Conservation (phyloP, 2,888 invertebrate species). For the Oscheius sp. region DNA sequence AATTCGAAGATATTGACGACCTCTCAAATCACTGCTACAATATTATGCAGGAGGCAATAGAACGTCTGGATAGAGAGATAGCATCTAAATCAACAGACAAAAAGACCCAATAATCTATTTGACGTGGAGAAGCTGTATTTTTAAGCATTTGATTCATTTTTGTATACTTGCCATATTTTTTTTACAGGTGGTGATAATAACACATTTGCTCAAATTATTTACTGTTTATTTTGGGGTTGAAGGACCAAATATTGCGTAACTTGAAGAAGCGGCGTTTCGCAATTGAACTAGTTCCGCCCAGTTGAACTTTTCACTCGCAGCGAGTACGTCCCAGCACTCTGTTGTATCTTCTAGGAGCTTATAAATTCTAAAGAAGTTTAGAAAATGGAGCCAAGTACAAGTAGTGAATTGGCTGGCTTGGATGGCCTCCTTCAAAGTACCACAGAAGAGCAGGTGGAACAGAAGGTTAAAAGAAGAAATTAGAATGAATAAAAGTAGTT, state of each 20-base stretch:
- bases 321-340: too few relatives aligned
- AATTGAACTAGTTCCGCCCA: too few relatives aligned
- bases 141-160: too few relatives aligned
- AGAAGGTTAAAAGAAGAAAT: neutral
- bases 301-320: too few relatives aligned
- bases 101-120: constrained; percentile 8
- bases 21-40: constrained; percentile 48
- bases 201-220: too few relatives aligned
- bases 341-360: too few relatives aligned
- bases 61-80: constrained; percentile 22
- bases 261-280: too few relatives aligned
- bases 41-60: constrained; percentile 38
- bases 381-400: neutral
- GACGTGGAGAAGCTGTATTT: neutral
- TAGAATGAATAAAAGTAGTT: neutral
- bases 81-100: neutral
- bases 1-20: constrained; percentile 53
- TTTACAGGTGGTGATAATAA: too few relatives aligned
- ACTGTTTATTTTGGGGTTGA: too few relatives aligned
- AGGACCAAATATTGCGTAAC: too few relatives aligned
- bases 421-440: constrained; percentile 1
- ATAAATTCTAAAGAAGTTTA: too few relatives aligned
- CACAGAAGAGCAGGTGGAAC: constrained; percentile 7
- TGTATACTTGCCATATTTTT: neutral
- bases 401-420: neutral